These are phyloP conservation scores for Achatina immaculata DNA, from an alignment of 1,140 invertebrate species.

Conservation along the genomic window DNA sequence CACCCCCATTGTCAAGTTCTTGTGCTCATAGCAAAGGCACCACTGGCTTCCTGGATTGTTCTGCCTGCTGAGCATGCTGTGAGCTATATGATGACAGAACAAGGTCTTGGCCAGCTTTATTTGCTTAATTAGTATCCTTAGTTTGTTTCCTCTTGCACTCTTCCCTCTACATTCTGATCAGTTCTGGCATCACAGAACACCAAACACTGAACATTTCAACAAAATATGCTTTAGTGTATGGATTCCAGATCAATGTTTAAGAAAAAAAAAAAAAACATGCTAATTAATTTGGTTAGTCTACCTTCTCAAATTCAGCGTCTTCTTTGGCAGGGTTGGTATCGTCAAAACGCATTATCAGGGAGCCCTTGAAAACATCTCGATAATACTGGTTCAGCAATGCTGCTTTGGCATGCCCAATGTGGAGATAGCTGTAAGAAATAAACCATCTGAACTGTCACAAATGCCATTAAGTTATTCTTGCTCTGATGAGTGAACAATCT, in stretches of 20 bases:
- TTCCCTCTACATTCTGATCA: not conserved
- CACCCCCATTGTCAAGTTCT: too few relatives aligned
- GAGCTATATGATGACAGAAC: too few relatives aligned
- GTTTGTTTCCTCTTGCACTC: not conserved
- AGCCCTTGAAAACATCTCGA: conserved; percentile 91
- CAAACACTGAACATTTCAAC: not conserved
- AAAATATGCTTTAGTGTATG: not conserved
- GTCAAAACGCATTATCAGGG: conserved; percentile 98
- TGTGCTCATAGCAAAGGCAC: too few relatives aligned
- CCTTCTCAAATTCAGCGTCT: conserved; percentile 96
- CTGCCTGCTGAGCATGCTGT: too few relatives aligned
- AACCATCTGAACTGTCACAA: not conserved
- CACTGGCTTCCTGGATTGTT: too few relatives aligned
- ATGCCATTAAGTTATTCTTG: not conserved
- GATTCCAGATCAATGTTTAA: not conserved
- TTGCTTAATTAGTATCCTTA: too few relatives aligned
- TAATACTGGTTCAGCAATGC: conserved; percentile 98
- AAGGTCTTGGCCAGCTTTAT: too few relatives aligned
- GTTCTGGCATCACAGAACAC: not conserved
- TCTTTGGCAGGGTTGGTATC: conserved; percentile 99
- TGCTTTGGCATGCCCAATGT: conserved; percentile 99
- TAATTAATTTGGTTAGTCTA: conserved; percentile 47
- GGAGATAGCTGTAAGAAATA: conserved; percentile 81
- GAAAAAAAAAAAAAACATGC: not conserved
- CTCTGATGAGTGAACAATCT: not conserved